Conservation (phyloP, 2,888 invertebrate species). For the Pyrrhosoma nymphula region DNA sequence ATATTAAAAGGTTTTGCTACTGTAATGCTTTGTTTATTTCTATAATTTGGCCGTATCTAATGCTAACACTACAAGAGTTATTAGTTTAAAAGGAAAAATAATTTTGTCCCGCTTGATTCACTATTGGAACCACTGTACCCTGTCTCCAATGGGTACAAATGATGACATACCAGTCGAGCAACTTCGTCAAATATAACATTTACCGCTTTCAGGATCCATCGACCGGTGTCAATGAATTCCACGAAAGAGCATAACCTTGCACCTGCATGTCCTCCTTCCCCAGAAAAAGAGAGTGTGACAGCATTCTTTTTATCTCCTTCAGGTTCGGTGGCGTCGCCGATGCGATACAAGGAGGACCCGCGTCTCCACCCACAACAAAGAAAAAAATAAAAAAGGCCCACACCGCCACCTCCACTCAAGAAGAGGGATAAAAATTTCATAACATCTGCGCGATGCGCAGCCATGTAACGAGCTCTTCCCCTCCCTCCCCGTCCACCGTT, state of each 20-base stretch:
- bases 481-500: neutral
- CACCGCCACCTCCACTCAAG: neutral
- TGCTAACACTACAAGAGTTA: too few relatives aligned
- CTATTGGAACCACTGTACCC: too few relatives aligned
- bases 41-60: too few relatives aligned
- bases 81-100: too few relatives aligned
- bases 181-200: too few relatives aligned
- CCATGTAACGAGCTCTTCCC: neutral
- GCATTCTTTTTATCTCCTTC: neutral
- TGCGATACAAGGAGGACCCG: neutral
- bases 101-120: too few relatives aligned
- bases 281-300: neutral
- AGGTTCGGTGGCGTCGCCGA: neutral
- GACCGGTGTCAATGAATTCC: neutral
- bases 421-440: neutral
- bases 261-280: constrained; percentile 16
- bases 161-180: too few relatives aligned
- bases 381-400: neutral
- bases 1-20: too few relatives aligned
- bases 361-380: neutral
- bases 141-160: too few relatives aligned
- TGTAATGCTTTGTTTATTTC: too few relatives aligned
- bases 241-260: neutral
- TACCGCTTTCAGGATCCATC: too few relatives aligned
- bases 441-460: neutral